Conservation (phyloP, 2,888 invertebrate species). For the Epiblema foenella region DNA sequence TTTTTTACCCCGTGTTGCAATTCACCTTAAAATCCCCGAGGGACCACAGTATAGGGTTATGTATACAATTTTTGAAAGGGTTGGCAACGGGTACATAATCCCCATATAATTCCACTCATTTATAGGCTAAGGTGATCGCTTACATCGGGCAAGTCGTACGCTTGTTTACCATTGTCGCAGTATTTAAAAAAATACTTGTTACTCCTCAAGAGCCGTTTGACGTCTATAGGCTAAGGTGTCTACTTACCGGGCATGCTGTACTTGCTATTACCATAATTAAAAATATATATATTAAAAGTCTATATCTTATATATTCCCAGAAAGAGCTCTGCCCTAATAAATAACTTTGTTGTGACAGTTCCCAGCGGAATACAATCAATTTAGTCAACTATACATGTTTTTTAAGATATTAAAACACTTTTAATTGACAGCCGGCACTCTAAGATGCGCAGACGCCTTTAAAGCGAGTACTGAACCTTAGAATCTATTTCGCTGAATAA, state of each 20-base stretch:
- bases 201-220: too few species aligned
- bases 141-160: too few species aligned
- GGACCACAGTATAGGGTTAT: too few species aligned
- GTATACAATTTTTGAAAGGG: too few species aligned
- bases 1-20: background rate
- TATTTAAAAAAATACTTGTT: too few species aligned
- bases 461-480: slow-evolving; percentile 34
- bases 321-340: background rate
- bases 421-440: slow-evolving; percentile 37
- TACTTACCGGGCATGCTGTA: too few species aligned
- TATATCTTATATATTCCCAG: background rate
- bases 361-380: slow-evolving; percentile 11
- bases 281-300: background rate
- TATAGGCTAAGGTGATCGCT: too few species aligned
- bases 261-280: too few species aligned
- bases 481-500: background rate
- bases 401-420: slow-evolving; percentile 36
- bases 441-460: slow-evolving; percentile 17
- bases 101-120: too few species aligned
- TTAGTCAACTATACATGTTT: background rate
- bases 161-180: too few species aligned
- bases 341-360: slow-evolving; percentile 24
- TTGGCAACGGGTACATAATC: too few species aligned
- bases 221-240: too few species aligned
- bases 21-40: background rate